These are phyloP conservation scores for Lasioglossum morio DNA, from an alignment of 2,888 invertebrate genomes.

Conservation along the genomic window DNA sequence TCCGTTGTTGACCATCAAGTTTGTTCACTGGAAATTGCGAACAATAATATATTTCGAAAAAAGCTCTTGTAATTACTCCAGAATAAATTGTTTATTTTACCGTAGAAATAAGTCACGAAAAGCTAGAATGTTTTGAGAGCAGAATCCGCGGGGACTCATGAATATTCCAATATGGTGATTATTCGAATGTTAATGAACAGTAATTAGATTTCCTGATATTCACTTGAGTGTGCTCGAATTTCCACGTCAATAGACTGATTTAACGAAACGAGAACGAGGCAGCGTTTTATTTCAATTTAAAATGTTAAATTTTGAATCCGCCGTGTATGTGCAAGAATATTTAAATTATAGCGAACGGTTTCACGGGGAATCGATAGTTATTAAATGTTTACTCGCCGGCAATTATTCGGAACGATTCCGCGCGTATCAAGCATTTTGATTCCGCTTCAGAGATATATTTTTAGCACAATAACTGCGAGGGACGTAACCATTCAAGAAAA, in stretches of 20 bases:
- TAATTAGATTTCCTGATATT: conserved; percentile 4
- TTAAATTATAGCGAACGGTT: not conserved
- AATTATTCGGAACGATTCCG: not conserved
- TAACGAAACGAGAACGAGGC: not conserved
- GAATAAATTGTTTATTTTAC: not conserved
- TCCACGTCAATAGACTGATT: not conserved
- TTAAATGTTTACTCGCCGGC: not conserved
- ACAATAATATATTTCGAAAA: too few species aligned
- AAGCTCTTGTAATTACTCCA: not conserved
- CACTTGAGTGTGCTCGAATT: not conserved
- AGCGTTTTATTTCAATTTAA: not conserved
- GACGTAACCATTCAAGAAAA: conserved; percentile 30
- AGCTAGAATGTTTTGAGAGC: conserved; percentile 2
- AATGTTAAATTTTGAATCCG: not conserved
- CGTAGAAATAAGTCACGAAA: not conserved
- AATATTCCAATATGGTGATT: conserved; percentile 3
- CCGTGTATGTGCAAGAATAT: not conserved
- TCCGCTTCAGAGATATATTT: conserved; percentile 18
- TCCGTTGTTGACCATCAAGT: not conserved
- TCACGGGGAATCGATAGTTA: not conserved
- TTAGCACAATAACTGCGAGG: conserved; percentile 19
- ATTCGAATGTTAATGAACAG: conserved; percentile 13
- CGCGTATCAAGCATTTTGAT: conserved; percentile 9
- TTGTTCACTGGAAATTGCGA: not conserved
- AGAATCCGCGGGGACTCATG: not conserved